Evolutionary conservation across 2,113 vertebrate genomes (phyloP), one percentile per base, ranked within the genome.

Genomic region (Lophius piscatorius): DNA sequence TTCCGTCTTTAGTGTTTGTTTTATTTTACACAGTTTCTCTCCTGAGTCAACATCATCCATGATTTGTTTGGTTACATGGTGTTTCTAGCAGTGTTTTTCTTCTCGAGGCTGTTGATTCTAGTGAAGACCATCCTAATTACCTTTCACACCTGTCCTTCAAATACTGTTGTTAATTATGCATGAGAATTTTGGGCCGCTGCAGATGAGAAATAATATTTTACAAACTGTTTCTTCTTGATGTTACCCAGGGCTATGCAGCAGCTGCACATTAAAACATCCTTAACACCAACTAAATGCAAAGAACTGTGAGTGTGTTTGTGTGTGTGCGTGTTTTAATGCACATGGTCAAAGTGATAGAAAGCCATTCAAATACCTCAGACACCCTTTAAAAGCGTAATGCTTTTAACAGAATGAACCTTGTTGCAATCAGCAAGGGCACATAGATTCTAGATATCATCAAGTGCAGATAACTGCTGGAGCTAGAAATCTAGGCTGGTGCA

Each of bases 1-100:
- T 21, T 17, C 10, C 33, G 28, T 29, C 13, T 78, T 54, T 18
- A 23, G 14, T 48, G 21, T 18, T 44, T 46, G 24, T 36, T 28
- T 18, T 31, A 3, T 10, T 31, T 31, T 10, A 10, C 11, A 31
- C 22, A 29, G 3, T 42, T 21, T 38, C 9, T 31, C 18, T 12
- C 39, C 26, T 16, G 4, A 9, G 14, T 24, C 59, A 29, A 26
- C 39, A 31, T 16, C 26, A 24, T 46, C 31, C n/a, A 13, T 65
- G 24, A 45, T 2, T 45, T 23, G n/a, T n/a, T n/a, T n/a, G n/a
- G n/a, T n/a, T n/a, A n/a, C n/a, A n/a, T n/a, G n/a, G n/a, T n/a
- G n/a, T n/a, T n/a, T n/a, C n/a, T n/a, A n/a, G n/a, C n/a, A n/a
- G n/a, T n/a, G n/a, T 33, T 23, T 23, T 3, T 17, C 14, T 38